Conservation (phyloP, 2,888 invertebrate genomes). For the Liodrosophila aerea region DNA sequence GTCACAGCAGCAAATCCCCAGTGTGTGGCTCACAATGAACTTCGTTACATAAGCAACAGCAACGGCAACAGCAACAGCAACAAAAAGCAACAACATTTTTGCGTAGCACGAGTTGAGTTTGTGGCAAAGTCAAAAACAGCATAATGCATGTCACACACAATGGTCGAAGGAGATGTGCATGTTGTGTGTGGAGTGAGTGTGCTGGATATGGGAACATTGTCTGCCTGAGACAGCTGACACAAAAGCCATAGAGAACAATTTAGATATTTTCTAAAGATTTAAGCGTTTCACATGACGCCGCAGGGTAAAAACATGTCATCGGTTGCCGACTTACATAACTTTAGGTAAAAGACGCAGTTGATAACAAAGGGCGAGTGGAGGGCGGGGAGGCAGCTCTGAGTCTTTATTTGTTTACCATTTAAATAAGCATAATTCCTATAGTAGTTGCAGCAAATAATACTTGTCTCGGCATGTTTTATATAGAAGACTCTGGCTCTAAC, state of each 20-base stretch:
- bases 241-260: conserved; percentile 74
- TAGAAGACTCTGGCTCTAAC: too few relatives aligned
- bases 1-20: conserved; percentile 64
- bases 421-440: conserved; percentile 66
- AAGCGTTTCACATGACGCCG: conserved; percentile 57
- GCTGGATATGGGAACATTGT: conserved; percentile 38
- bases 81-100: conserved; percentile 55
- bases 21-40: conserved; percentile 64
- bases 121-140: conserved; percentile 75
- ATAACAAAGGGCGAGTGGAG: not conserved
- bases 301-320: conserved; percentile 62
- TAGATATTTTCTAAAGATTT: conserved; percentile 73
- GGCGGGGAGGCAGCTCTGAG: conserved; percentile 20
- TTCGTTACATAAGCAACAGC: conserved; percentile 40
- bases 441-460: conserved; percentile 29
- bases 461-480: conserved; percentile 17
- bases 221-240: conserved; percentile 67
- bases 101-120: conserved; percentile 53
- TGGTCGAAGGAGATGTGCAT: conserved; percentile 9
- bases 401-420: conserved; percentile 65
- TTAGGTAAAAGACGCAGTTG: conserved; percentile 27
- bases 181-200: conserved; percentile 7
- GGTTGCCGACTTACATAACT: conserved; percentile 48
- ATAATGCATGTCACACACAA: conserved; percentile 70
- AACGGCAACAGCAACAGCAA: conserved; percentile 24